These are phyloP conservation scores for Tympanoctomys barrerae DNA, from an alignment of 2,797 vertebrate species.

Conservation along the genomic window DNA sequence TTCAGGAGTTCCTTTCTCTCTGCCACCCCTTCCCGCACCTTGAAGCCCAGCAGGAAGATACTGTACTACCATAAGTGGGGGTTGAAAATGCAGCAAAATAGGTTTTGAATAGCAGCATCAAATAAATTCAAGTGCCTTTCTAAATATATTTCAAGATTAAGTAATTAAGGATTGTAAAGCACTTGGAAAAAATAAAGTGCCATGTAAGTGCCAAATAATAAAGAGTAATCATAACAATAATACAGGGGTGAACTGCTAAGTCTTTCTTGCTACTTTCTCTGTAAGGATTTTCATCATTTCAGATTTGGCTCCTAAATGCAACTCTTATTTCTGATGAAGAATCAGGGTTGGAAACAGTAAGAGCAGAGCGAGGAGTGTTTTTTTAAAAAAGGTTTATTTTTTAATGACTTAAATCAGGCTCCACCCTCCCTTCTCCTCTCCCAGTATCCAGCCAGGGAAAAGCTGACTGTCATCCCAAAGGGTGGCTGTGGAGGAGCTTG, in stretches of 20 bases:
- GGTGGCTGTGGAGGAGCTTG: not conserved
- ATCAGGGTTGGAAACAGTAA: constrained; percentile 11
- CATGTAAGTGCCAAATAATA: constrained; percentile 75
- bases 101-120: constrained; percentile 70
- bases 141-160: constrained; percentile 83
- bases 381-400: not conserved
- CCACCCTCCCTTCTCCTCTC: not conserved
- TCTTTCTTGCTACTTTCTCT: constrained; percentile 67
- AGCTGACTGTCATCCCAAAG: not conserved
- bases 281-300: constrained; percentile 70
- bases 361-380: not conserved
- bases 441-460: not conserved
- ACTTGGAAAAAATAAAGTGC: constrained; percentile 81
- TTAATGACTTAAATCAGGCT: not conserved
- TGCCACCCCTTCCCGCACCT: constrained; percentile 50
- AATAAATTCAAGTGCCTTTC: constrained; percentile 82
- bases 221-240: constrained; percentile 73
- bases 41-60: constrained; percentile 65
- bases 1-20: constrained; percentile 54
- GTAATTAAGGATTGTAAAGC: constrained; percentile 83
- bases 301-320: constrained; percentile 54
- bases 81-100: constrained; percentile 68
- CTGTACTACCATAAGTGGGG: constrained; percentile 44
- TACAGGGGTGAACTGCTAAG: constrained; percentile 66
- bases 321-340: constrained; percentile 63